phyloP scores from a whole-genome alignment of 1,140 invertebrate genomes.

The Babylonia areolata region DNA sequence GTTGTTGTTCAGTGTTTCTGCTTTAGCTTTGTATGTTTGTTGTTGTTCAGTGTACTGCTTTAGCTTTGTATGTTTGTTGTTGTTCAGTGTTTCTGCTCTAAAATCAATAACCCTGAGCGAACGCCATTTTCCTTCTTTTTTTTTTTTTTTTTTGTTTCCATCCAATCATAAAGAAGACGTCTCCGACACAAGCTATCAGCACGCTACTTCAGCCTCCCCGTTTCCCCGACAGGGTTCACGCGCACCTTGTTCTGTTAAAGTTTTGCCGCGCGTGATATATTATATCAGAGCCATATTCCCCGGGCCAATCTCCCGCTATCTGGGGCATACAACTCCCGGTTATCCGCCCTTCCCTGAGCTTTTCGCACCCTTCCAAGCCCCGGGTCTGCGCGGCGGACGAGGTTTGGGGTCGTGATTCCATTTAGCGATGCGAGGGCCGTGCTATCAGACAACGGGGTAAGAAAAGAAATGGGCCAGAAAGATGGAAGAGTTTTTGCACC shows the following conservation, averaged over 20 bases:
- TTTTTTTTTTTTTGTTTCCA: too few relatives aligned
- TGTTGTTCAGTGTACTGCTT: too few relatives aligned
- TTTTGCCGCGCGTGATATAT: not conserved
- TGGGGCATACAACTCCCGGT: not conserved
- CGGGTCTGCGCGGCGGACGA: not conserved
- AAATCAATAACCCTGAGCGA: too few relatives aligned
- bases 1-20: too few relatives aligned
- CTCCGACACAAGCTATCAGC: too few relatives aligned
- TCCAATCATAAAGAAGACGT: too few relatives aligned
- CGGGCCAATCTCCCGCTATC: slow-evolving; percentile 3
- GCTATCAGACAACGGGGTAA: slow-evolving; percentile 18
- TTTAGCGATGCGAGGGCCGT: slow-evolving; percentile 9
- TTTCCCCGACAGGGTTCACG: not conserved
- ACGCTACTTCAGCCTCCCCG: not conserved
- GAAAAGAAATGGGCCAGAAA: slow-evolving; percentile 22
- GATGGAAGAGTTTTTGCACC: slow-evolving; percentile 14
- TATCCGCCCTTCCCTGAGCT: not conserved
- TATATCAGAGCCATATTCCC: slow-evolving; percentile 19
- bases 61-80: too few relatives aligned
- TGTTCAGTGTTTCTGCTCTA: too few relatives aligned
- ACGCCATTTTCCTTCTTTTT: too few relatives aligned
- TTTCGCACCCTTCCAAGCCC: not conserved
- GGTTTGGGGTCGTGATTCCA: not conserved
- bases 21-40: too few relatives aligned
- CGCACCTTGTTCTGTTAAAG: not conserved